Evolutionary conservation across 2,797 vertebrate genomes (phyloP), one percentile per base, ranked within the genome.

Genomic region (Cynopterus sphinx): DNA sequence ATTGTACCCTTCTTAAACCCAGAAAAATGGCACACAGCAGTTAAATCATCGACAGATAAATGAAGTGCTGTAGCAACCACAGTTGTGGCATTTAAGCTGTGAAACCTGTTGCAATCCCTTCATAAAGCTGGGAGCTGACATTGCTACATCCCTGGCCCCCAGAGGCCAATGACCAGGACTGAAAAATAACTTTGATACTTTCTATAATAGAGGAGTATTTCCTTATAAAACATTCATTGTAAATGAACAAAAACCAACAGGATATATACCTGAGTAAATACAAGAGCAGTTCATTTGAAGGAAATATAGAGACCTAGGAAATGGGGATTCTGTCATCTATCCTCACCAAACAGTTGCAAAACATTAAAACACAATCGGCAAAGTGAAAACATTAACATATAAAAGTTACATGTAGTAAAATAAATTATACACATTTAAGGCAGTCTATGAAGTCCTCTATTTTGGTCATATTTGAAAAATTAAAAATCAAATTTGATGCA

Each of bases 191-290:
- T 84, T 74, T 43, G 79, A 61, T 49, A 75, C 46, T 67, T 94
- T 71, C 71, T 70, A 43, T 79, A 43, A 86, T 31, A 79, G 85
- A 55, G 70, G 71, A 43, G 36, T 46, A 19, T 51, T 95, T 75
- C 39, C 33, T 91, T 67, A 95, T 74, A 91, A 84, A 96, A 63
- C 53, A 83, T 33, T 81, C 65, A 75, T 19, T 43, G 59, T 51
- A 68, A 88, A 90, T 8, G 86, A 95, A 79, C 59, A 83, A 81
- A 87, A 67, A 65, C 28, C 59, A 84, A 74, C 24, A 67, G 49
- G 55, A 74, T 53, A 53, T 13, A 89, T 8, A 92, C 17, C 63
- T 39, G 46, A n/a, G 61, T 33, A 71, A 13, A 84, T 13, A 16
- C 15, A 79, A 33, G 24, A 85, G 33, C 67, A 81, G 78, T 81